Evolutionary conservation across 1,140 invertebrate species (phyloP), one percentile per base, ranked within the genome.

Genomic region (Zaprionus ornatus): DNA sequence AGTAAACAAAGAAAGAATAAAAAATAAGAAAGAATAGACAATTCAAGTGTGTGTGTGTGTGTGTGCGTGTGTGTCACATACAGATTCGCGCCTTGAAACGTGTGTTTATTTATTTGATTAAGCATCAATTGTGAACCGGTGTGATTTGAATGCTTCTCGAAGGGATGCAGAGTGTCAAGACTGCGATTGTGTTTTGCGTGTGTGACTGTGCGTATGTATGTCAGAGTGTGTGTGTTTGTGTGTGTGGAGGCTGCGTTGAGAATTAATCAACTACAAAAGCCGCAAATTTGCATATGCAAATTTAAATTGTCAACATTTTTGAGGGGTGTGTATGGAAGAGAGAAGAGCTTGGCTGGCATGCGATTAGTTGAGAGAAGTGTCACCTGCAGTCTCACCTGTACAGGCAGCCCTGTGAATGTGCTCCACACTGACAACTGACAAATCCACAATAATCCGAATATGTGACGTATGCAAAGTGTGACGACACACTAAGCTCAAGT

Each of bases 31-130:
- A 21, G 10, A 50, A 50, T 50, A 23, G 27, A 19, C 15, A 32
- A 57, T 13, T 57, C 55, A 17, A 10, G 55, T 57, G 55, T 17
- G 27, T 35, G 3, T 57, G 6, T 12, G 6, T 55, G 25, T 35
- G 35, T 52, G 42, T 13, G 42, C 10, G 42, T 45, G 42, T 48
- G 45, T 48, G 10, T 57, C 59, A 25, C 67, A 61, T 45, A 55
- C 52, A 55, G 21, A 65, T 19, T 29, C 60, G 35, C 40, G 61
- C 52, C 35, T 17, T 50, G 32, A 19, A 19, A 60, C 29, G 59
- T 64, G 56, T 76, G 60, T 77, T 72, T 82, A 76, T 74, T 82
- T 82, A 81, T 77, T 88, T 87, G 73, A 88, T 87, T 87, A 69
- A 74, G 74, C 80, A 87, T 77, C 79, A 85, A 86, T 81, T 48